Base-by-base conservation (phyloP, 2,113 vertebrate genomes). In the Thryonomys swinderianus region DNA sequence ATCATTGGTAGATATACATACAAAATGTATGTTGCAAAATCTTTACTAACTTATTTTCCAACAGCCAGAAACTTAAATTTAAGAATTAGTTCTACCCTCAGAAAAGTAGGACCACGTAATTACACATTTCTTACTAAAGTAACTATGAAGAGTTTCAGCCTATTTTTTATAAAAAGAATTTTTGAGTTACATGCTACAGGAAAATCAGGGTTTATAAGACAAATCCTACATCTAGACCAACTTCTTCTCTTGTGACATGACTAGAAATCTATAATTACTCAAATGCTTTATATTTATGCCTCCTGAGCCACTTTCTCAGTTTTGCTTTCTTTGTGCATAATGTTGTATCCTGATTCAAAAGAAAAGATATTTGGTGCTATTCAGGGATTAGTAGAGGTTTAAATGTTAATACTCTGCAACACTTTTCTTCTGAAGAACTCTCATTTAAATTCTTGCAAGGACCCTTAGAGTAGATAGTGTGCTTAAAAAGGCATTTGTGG, bases 391-490 rank as follows among this genome's bases (percentile, higher is more conserved):
- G 94, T 61, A 95, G 83, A 85, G 92, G 82, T 97, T 98, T 98
- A 98, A 97, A 96, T 96, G 96, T 96, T 98, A 98, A 98, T 97
- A 93, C 95, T 97, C 96, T 92, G 61, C 87, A 98, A 97, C 53
- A 79, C 95, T 94, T 78, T 59, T 97, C 92, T 96, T 98, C 87
- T 96, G 88, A 96, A 82, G 95, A 97, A 98, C 96, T 96, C 95
- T 93, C 96, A 98, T 97, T 98, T 97, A 97, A 96, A 98, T 98
- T 98, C 95, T 85, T 91, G 95, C 40, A 95, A 40, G 67, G 40
- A 11, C 8, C 88, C 91, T 95, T 95, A n/a, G 37, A 94, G 81
- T 37, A 74, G 78, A 89, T 69, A 86, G 61, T 96, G n/a, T 83
- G 57, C 93, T 97, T 97, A 84, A 97, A 97, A 96, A 97, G 61